phyloP scores from a whole-genome alignment of 2,113 vertebrate species.

The Hepsetus odoe region DNA sequence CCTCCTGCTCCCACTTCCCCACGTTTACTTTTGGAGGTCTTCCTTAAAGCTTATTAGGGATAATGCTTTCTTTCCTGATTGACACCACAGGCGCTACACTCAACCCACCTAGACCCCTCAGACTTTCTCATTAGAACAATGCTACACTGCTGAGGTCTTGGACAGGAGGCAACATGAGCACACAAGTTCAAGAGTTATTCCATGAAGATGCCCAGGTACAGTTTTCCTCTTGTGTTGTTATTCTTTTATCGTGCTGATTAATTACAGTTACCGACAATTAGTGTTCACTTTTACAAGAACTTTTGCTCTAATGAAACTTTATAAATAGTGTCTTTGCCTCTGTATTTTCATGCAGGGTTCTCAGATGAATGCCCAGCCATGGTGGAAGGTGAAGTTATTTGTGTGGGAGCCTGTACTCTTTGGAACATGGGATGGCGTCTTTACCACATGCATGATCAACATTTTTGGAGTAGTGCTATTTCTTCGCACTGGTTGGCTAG shows the following conservation, averaged over 20 bases:
- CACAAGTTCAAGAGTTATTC: conserved; percentile 86
- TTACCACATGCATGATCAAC: conserved; percentile 99
- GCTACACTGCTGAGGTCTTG: conserved; percentile 9
- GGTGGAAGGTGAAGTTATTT: conserved; percentile 95
- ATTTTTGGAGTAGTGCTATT: conserved; percentile 98
- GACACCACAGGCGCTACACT: not conserved
- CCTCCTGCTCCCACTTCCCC: no score
- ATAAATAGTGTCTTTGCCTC: not conserved
- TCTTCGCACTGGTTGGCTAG: conserved; percentile 92
- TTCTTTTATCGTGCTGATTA: no score
- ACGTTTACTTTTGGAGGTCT: no score
- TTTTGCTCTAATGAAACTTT: not conserved
- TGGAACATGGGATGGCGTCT: conserved; percentile 97
- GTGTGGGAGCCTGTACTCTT: conserved; percentile 96
- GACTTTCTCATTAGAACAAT: not conserved
- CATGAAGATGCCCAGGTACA: conserved; percentile 91
- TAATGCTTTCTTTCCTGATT: not conserved
- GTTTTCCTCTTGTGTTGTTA: not conserved
- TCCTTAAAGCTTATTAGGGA: no score
- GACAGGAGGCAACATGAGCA: conserved; percentile 34
- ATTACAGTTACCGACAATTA: no score
- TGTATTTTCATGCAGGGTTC: conserved; percentile 70
- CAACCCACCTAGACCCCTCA: not conserved
- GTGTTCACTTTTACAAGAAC: no score
- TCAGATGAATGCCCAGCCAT: conserved; percentile 81